Conservation (phyloP, 2,797 vertebrate genomes). For the Chaunax sp. region DNA sequence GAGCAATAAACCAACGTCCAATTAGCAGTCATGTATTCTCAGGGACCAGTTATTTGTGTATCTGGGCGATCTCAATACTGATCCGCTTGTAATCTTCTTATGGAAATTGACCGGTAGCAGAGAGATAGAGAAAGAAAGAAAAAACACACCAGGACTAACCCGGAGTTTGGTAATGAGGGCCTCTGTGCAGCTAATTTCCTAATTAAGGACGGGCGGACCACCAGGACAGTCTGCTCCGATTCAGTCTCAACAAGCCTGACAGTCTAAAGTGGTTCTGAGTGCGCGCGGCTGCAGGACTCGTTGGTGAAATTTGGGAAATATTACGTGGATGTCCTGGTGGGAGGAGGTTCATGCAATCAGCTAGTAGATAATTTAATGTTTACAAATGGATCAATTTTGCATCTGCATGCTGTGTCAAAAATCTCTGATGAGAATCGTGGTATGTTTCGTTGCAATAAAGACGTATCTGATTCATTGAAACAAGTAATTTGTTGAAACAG, state of each 20-base stretch:
- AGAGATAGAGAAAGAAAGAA: slow-evolving; percentile 32
- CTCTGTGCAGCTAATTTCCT: slow-evolving; percentile 86
- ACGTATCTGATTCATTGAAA: background rate
- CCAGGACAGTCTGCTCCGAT: slow-evolving; percentile 80
- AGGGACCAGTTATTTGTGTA: slow-evolving; percentile 85
- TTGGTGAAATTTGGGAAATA: slow-evolving; percentile 65
- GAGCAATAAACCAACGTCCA: slow-evolving; percentile 80
- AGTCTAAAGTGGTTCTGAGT: slow-evolving; percentile 54
- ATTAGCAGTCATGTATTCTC: slow-evolving; percentile 83
- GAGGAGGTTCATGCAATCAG: slow-evolving; percentile 34
- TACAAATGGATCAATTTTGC: background rate
- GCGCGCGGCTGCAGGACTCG: slow-evolving; percentile 54
- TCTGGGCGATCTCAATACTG: slow-evolving; percentile 85
- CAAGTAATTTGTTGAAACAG: background rate
- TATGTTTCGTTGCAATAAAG: background rate
- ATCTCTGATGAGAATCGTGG: accelerated
- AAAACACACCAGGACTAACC: slow-evolving; percentile 66
- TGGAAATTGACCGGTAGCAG: slow-evolving; percentile 81
- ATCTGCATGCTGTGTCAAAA: no score
- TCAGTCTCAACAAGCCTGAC: slow-evolving; percentile 62
- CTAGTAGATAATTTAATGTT: slow-evolving; percentile 2
- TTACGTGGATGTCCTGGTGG: slow-evolving; percentile 32
- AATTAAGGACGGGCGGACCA: slow-evolving; percentile 90
- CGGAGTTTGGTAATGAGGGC: slow-evolving; percentile 85
- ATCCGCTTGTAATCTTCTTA: slow-evolving; percentile 90